A percentile compares a stretch with the other conserved stretches of the same genome.
These are phyloP conservation scores for Theocolax elegans DNA, from an alignment of 1,140 invertebrate species.

Conservation along the genomic window DNA sequence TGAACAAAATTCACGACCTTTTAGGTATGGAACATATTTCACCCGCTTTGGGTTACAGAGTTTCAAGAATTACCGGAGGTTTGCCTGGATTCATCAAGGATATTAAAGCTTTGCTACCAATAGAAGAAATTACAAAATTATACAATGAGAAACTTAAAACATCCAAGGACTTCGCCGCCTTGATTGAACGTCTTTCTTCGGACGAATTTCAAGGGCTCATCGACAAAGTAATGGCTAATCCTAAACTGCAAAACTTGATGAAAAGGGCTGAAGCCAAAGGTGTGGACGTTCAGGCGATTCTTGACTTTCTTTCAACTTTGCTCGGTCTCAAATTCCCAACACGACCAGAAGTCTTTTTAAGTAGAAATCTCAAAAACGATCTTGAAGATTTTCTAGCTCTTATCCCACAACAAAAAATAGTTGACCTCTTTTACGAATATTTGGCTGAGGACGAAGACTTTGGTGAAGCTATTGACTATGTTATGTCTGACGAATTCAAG, in stretches of 20 bases:
- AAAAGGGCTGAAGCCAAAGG: conserved; percentile 13
- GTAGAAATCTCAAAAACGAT: conserved; percentile 9
- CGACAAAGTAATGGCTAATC: conserved; percentile 35
- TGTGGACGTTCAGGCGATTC: conserved; percentile 32
- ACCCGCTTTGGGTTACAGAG: background rate
- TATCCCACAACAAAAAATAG: conserved; percentile 3
- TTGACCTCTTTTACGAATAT: background rate
- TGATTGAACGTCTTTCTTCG: conserved; percentile 43
- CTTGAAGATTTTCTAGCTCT: conserved; percentile 9
- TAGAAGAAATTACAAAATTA: conserved; percentile 47
- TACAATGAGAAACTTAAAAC: conserved; percentile 46
- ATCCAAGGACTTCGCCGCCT: conserved; percentile 42
- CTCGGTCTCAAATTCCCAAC: conserved; percentile 43
- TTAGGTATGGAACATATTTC: conserved; percentile 40
- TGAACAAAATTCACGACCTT: conserved; percentile 46
- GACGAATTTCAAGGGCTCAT: conserved; percentile 40
- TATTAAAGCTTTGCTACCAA: conserved; percentile 47
- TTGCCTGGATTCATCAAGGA: conserved; percentile 46
- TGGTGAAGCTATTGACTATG: conserved; percentile 40
- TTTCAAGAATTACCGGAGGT: conserved; percentile 42
- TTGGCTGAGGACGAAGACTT: conserved; percentile 47
- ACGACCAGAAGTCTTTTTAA: background rate
- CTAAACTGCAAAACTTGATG: conserved; percentile 40
- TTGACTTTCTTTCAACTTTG: conserved; percentile 23
- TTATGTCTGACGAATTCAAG: conserved; percentile 43